Percentiles rank a stretch among this genome's conserved stretches.
These are phyloP conservation scores for Drosophila monieri DNA, from an alignment of 2,888 invertebrate species.

Conservation along the genomic window DNA sequence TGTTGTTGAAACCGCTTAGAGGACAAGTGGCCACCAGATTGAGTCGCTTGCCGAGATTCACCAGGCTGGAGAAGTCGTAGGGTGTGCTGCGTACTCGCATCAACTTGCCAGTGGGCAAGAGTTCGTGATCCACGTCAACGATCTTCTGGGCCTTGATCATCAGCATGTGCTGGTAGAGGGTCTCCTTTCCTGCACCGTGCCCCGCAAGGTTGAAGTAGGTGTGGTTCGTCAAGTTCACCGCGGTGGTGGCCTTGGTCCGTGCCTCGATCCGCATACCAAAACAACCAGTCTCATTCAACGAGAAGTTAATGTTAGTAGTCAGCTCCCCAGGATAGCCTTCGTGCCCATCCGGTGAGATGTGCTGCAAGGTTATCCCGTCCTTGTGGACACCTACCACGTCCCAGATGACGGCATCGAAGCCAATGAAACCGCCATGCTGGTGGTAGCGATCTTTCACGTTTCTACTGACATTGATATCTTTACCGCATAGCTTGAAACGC, in stretches of 20 bases:
- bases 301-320: slow-evolving; percentile 88
- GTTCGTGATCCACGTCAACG: slow-evolving; percentile 88
- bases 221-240: slow-evolving; percentile 93
- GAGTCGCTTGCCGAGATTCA: slow-evolving; percentile 88
- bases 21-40: slow-evolving; percentile 86
- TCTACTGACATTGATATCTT: slow-evolving; percentile 87
- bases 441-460: slow-evolving; percentile 89
- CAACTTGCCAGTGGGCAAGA: slow-evolving; percentile 90
- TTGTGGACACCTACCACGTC: slow-evolving; percentile 75
- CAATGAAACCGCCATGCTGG: slow-evolving; percentile 92
- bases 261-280: slow-evolving; percentile 91
- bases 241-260: slow-evolving; percentile 91
- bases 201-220: slow-evolving; percentile 96
- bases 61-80: slow-evolving; percentile 90
- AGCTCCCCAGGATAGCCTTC: slow-evolving; percentile 96
- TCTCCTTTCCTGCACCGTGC: slow-evolving; percentile 86
- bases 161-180: slow-evolving; percentile 88
- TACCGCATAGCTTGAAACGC: slow-evolving; percentile 88
- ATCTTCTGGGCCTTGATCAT: slow-evolving; percentile 91
- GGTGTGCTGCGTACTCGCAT: slow-evolving; percentile 88
- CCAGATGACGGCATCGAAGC: slow-evolving; percentile 93
- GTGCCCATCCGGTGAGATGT: slow-evolving; percentile 91
- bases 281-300: slow-evolving; percentile 89
- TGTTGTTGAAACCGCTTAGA: slow-evolving; percentile 76
- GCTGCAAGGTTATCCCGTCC: slow-evolving; percentile 88